These are phyloP conservation scores for Erebia ligea DNA, from an alignment of 2,888 invertebrate genomes.

Conservation along the genomic window DNA sequence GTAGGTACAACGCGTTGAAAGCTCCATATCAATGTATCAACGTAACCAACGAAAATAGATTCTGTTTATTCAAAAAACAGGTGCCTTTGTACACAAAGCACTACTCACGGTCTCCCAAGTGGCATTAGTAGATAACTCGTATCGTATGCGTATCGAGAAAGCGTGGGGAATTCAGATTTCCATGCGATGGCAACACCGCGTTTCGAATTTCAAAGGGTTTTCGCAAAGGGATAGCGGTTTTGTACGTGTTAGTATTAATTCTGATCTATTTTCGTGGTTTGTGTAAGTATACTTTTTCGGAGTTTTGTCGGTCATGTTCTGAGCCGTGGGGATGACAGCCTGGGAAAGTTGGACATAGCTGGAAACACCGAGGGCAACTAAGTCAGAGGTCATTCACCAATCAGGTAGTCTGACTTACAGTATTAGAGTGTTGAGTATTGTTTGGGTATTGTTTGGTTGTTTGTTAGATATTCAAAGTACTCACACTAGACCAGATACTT, in stretches of 20 bases:
- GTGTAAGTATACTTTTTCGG: neutral
- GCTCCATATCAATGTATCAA: slow-evolving; percentile 46
- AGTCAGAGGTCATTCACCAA: neutral
- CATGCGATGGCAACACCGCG: slow-evolving; percentile 63
- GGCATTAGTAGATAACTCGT: slow-evolving; percentile 76
- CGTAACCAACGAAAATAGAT: slow-evolving; percentile 59
- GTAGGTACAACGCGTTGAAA: slow-evolving; percentile 30
- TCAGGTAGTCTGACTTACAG: neutral
- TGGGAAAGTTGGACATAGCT: neutral
- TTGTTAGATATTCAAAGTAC: too few species aligned
- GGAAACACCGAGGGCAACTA: neutral
- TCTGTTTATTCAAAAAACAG: slow-evolving; percentile 70
- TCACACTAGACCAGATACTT: neutral
- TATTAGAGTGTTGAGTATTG: too few species aligned
- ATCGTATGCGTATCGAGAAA: slow-evolving; percentile 78
- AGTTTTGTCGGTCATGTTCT: neutral
- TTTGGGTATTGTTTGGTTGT: too few species aligned
- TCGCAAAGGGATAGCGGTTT: slow-evolving; percentile 47
- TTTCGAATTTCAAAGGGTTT: slow-evolving; percentile 79
- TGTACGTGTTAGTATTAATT: slow-evolving; percentile 25
- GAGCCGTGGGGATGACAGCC: neutral
- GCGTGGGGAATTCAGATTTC: slow-evolving; percentile 80
- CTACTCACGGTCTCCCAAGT: slow-evolving; percentile 73
- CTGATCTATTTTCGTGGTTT: slow-evolving; percentile 15
- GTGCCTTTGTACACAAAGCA: slow-evolving; percentile 79